A percentile compares a stretch with the other conserved stretches of the same genome.
Conservation (phyloP, 53 echinoderm and acorn worm species). For the Hippasteria phrygiana region DNA sequence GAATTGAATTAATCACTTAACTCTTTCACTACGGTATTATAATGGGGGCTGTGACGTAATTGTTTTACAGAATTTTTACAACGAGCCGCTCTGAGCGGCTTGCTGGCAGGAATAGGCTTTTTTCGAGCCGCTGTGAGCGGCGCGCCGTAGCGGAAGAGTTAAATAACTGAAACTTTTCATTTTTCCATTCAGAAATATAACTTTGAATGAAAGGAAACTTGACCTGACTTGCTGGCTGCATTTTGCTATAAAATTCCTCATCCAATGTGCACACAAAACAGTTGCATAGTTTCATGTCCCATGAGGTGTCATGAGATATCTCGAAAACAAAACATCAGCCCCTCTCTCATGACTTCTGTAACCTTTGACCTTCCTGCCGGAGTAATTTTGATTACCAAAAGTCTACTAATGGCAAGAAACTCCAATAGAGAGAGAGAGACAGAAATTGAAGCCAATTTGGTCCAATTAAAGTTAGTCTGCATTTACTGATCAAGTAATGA, state of each 20-base stretch:
- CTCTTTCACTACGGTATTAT: no score
- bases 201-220: no score
- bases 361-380: not conserved
- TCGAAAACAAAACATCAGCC: not conserved
- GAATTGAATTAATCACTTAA: no score
- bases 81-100: no score
- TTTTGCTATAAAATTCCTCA: not conserved
- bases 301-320: not conserved
- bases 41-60: no score
- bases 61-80: no score
- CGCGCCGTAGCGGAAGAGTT: no score
- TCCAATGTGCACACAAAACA: not conserved
- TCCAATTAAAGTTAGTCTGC: not conserved
- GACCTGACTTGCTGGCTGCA: not conserved
- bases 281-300: constrained; percentile 5
- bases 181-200: no score
- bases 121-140: no score
- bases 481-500: not conserved
- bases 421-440: not conserved
- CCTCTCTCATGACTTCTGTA: not conserved
- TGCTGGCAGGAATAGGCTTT: no score
- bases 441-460: not conserved
- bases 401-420: not conserved
- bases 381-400: not conserved
- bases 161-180: no score